Base-by-base conservation (phyloP, 2,113 vertebrate species). In the Zosterops borbonicus region DNA sequence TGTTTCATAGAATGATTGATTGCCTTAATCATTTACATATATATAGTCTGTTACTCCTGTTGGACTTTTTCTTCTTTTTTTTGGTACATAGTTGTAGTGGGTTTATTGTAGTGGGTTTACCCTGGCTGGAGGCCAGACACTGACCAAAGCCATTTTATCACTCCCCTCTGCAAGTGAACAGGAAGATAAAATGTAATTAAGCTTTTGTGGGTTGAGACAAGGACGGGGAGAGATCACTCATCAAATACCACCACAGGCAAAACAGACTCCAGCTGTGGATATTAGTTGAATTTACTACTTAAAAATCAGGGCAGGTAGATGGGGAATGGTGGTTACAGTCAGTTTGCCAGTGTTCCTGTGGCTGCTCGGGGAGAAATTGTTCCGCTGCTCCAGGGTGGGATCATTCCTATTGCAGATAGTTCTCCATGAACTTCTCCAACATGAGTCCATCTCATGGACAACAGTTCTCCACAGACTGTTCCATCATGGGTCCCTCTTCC, bases 301-400 rank as follows among this genome's bases (percentile, higher is more conserved):
- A 49, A 13, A 33, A 47, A 28, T n/a, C n/a, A 56, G 29, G 65
- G 29, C 29, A 35, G n/a, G 24, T 10, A 85, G 12, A 49, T n/a
- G 29, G 12, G 9, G 13, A 24, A 13, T 56, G 12, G 24, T 65
- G 42, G 42, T n/a, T 49, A n/a, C 0, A 0, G 9, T 24, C 23
- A 16, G 23, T n/a, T 12, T 24, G 41, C 56, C 50, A n/a, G 9
- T 12, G 12, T 8, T 56, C 19, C 15, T 56, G 7, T 18, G 29
- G 29, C 23, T 65, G 10, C 29, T 49, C 50, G 41, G n/a, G 29
- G 19, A 49, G 20, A 6, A 75, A 42, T 74, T 0, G 1, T 12
- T 47, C 19, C 12, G 2, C 8, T 64, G 49, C n/a, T 74, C 23
- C 59, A 56, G 8, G n/a, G 15, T 39, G 39, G 39, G 11, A 14